phyloP scores from a whole-genome alignment of 2,888 invertebrate species.

The Malthinus seriepunctatus region DNA sequence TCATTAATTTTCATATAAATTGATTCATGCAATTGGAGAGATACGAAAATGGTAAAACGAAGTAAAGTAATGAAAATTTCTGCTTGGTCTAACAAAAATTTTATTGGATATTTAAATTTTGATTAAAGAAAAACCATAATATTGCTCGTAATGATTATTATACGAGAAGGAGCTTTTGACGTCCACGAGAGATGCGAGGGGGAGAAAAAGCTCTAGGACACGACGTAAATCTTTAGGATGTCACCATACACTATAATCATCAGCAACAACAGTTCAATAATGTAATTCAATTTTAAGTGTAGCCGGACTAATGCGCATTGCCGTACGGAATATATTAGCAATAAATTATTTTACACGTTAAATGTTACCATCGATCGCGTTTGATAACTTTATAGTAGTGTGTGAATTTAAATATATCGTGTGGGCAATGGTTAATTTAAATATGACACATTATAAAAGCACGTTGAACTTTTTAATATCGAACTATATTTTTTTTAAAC shows the following conservation, averaged over 20 bases:
- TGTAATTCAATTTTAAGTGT: constrained; percentile 37
- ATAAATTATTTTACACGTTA: constrained; percentile 33
- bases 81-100: constrained; percentile 1
- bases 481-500: constrained; percentile 1
- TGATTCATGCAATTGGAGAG: constrained; percentile 3
- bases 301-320: constrained; percentile 30
- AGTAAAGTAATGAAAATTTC: constrained; percentile 3
- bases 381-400: constrained; percentile 35
- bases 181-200: neutral
- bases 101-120: constrained; percentile 4
- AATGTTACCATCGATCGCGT: constrained; percentile 33
- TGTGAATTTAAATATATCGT: constrained; percentile 17
- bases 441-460: constrained; percentile 23
- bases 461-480: constrained; percentile 6
- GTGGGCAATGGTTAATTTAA: constrained; percentile 21
- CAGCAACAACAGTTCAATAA: constrained; percentile 33
- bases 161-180: neutral
- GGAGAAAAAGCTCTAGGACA: constrained; percentile 7
- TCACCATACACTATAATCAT: constrained; percentile 28
- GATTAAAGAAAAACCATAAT: neutral
- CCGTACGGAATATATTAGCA: constrained; percentile 28
- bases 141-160: too few relatives aligned
- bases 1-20: constrained; percentile 14
- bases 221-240: constrained; percentile 25
- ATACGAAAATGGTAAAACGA: neutral